These are phyloP conservation scores for Cyclophora albipunctata DNA, from an alignment of 2,888 invertebrate genomes.

Conservation along the genomic window DNA sequence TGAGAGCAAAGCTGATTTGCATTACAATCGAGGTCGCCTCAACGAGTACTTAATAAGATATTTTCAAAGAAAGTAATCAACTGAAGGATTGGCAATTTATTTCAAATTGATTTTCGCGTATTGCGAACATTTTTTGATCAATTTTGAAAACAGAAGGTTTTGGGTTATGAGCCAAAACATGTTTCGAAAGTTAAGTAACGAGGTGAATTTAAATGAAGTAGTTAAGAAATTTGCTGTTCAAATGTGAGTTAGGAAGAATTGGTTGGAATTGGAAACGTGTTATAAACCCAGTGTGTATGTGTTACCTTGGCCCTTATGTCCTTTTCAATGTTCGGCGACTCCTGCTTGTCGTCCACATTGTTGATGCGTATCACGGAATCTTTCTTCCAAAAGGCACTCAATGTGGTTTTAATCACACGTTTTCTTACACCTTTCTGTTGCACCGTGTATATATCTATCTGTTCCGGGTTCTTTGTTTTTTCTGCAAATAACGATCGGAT, in stretches of 20 bases:
- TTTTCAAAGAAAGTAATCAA: no score
- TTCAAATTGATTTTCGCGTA: no score
- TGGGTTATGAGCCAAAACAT: not conserved
- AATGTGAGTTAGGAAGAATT: no score
- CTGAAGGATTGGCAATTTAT: no score
- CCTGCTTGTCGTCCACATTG: constrained; percentile 82
- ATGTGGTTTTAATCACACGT: constrained; percentile 76
- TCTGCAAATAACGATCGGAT: constrained; percentile 60
- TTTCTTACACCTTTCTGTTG: constrained; percentile 75
- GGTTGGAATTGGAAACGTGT: constrained; percentile 55
- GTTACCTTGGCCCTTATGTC: constrained; percentile 80
- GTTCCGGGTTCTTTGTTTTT: constrained; percentile 83
- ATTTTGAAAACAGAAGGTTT: no score
- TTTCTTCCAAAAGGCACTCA: constrained; percentile 81
- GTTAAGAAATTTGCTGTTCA: no score
- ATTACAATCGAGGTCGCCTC: constrained; percentile 30
- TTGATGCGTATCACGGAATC: constrained; percentile 82
- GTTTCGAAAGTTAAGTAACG: not conserved
- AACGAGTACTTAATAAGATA: not conserved
- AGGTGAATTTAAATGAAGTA: no score
- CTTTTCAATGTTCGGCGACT: constrained; percentile 79
- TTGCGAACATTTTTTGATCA: no score
- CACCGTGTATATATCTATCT: constrained; percentile 81
- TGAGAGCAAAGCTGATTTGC: constrained; percentile 27
- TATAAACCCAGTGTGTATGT: constrained; percentile 12